Evolutionary conservation across 1,140 invertebrate species (phyloP), one percentile per base, ranked within the genome.

Genomic region (Orius insidiosus): DNA sequence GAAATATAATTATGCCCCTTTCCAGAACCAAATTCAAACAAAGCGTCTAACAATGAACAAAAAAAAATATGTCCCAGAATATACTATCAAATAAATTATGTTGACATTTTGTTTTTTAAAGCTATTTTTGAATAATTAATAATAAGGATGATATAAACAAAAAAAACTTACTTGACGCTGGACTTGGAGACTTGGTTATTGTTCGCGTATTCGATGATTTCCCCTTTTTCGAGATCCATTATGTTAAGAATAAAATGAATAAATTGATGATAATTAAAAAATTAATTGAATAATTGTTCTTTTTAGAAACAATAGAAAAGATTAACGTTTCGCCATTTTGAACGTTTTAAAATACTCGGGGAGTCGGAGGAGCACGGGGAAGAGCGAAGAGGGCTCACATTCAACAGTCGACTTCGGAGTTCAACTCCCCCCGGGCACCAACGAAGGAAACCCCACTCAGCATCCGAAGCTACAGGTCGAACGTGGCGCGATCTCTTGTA

Each of bases 291-390:
- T 32, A 44, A 44, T 30, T 33, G 32, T 33, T 44, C 16, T 32
- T 33, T 32, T 32, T 33, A 33, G 31, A 33, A 24, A 24, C 24
- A 4, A 24, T 24, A 4, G 24, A 24, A 11, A 33, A 14, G 42
- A 44, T 44, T 32, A 44, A 33, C 42, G 34, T 30, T 32, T 15
- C 42, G 42, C 42, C 42, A 44, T 44, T 44, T 44, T 44, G 42
- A 44, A 44, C 42, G 24, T 24, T 24, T 24, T 24, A 24, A 24
- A 24, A 24, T 24, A 24, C 24, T n/a, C n/a, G n/a, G n/a, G n/a
- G n/a, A n/a, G n/a, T 24, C 24, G 24, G 24, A 24, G 24, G 24
- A 24, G 24, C 24, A 24, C 24, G 24, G 24, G 24, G n/a, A n/a
- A n/a, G n/a, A n/a, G n/a, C n/a, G 24, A 7, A 24, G 24, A 24